Evolutionary conservation across 1,140 invertebrate species (phyloP).

Genomic region (Armadillidium nasatum): DNA sequence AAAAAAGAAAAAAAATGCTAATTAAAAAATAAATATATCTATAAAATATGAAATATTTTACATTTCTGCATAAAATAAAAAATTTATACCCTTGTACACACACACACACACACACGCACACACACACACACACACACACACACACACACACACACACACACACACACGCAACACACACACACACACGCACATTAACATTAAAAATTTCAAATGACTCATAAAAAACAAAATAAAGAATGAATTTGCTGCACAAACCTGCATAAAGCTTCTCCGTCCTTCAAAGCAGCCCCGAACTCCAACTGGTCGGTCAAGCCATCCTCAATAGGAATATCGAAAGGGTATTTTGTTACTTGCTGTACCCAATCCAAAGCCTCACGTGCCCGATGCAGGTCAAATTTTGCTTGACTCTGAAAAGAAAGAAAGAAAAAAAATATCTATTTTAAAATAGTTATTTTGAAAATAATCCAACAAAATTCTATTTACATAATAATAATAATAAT

Average conservation of each 20-base stretch:
- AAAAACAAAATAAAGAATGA: too few relatives aligned
- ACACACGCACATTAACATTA: background rate
- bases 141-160: background rate
- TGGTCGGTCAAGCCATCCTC: constrained; percentile 51
- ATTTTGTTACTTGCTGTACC: constrained; percentile 52
- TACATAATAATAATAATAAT: too few relatives aligned
- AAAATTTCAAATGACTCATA: too few relatives aligned
- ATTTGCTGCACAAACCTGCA: constrained; percentile 53
- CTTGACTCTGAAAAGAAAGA: constrained; percentile 52
- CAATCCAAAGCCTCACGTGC: constrained; percentile 53
- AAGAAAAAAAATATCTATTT: too few relatives aligned
- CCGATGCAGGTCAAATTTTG: constrained; percentile 55
- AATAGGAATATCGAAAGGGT: constrained; percentile 49
- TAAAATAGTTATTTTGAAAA: too few relatives aligned
- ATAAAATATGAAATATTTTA: constrained; percentile 30
- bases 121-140: constrained; percentile 14
- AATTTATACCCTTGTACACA: background rate
- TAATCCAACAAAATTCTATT: too few relatives aligned
- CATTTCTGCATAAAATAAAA: background rate
- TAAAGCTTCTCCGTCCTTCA: constrained; percentile 55
- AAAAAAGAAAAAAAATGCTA: background rate
- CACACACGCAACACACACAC: background rate
- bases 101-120: background rate
- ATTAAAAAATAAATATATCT: background rate
- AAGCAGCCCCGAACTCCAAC: constrained; percentile 52